phyloP scores from a whole-genome alignment of 2,797 vertebrate genomes.

The Moxostoma hubbsi region DNA sequence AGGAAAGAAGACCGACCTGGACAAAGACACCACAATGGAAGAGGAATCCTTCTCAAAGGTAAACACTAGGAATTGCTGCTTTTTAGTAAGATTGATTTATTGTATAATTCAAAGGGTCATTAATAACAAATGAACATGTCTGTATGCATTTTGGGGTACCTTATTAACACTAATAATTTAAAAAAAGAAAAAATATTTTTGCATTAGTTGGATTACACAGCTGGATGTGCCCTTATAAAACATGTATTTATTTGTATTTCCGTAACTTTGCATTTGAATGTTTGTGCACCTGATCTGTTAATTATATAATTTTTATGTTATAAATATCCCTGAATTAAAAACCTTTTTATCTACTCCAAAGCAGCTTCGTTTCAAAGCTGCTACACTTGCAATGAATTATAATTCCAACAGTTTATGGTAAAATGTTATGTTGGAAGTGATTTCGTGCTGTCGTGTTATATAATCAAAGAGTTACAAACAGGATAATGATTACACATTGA shows the following conservation, averaged over 20 bases:
- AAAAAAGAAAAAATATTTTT: too few species aligned
- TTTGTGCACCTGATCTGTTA: neutral
- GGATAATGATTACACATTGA: neutral
- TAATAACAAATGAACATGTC: too few species aligned
- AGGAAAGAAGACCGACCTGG: slow-evolving; percentile 92
- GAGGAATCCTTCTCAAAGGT: slow-evolving; percentile 91
- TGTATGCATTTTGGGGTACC: too few species aligned
- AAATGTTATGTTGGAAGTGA: neutral
- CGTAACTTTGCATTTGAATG: neutral
- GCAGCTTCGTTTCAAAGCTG: neutral
- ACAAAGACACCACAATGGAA: slow-evolving; percentile 84
- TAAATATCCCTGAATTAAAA: neutral
- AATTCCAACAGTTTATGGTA: neutral
- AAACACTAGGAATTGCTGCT: slow-evolving; percentile 23
- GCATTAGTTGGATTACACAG: too few species aligned
- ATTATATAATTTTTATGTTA: neutral
- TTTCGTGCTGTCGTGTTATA: neutral
- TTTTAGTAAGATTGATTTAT: too few species aligned
- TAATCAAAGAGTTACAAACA: neutral
- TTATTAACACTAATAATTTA: too few species aligned
- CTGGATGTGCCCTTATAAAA: neutral
- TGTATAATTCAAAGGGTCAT: too few species aligned
- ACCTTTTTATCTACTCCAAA: neutral
- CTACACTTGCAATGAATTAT: neutral
- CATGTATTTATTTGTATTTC: neutral